phyloP scores from a whole-genome alignment of 1,140 invertebrate species.

The Drosophila eugracilis region DNA sequence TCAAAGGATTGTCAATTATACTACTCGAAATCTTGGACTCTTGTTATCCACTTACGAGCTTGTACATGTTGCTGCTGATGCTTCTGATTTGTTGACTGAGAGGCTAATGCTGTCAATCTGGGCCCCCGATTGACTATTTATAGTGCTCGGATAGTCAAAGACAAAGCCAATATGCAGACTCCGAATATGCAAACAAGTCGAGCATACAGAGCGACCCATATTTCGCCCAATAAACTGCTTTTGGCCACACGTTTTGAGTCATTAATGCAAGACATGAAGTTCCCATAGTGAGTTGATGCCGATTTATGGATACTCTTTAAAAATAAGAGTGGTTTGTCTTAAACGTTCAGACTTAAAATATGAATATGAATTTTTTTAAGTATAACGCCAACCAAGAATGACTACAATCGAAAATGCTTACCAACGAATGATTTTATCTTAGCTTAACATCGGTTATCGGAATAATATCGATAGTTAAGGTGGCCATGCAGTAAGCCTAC shows the following conservation, averaged over 20 bases:
- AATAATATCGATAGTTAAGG: no score
- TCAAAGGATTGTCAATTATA: constrained; percentile 14
- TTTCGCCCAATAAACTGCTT: constrained; percentile 42
- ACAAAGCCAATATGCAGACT: constrained; percentile 32
- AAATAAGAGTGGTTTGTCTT: no score
- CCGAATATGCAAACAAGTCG: constrained; percentile 52
- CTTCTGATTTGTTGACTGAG: constrained; percentile 25
- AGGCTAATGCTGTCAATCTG: constrained; percentile 40
- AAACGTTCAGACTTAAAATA: no score
- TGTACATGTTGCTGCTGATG: constrained; percentile 64
- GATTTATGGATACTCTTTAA: constrained; percentile 15
- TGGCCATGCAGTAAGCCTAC: no score
- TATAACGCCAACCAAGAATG: no score
- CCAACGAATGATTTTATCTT: no score
- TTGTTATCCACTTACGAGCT: constrained; percentile 58
- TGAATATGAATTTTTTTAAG: no score
- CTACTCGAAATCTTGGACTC: constrained; percentile 10
- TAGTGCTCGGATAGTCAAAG: constrained; percentile 41
- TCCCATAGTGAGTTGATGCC: background rate
- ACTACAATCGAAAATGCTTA: no score
- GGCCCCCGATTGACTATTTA: constrained; percentile 58
- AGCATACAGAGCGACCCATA: constrained; percentile 45
- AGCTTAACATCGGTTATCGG: no score
- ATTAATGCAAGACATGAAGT: constrained; percentile 37
- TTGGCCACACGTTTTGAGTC: constrained; percentile 36